These are phyloP conservation scores for Drosophila melanosoma DNA, from an alignment of 2,888 invertebrate genomes.

Conservation along the genomic window DNA sequence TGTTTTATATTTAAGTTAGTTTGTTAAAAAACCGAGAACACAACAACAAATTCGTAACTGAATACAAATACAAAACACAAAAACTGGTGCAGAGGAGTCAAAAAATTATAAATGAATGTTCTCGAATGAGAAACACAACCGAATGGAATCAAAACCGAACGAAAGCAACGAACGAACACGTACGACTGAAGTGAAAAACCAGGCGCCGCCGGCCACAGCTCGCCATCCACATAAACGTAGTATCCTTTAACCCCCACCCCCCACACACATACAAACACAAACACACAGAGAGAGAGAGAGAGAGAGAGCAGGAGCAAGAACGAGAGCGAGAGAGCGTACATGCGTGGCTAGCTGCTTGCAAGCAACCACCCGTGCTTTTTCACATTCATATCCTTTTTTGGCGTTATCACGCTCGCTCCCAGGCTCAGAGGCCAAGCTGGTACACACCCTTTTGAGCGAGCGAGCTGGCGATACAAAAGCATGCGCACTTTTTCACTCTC, in stretches of 20 bases:
- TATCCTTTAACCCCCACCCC: slow-evolving; percentile 53
- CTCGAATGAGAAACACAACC: slow-evolving; percentile 82
- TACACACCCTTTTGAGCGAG: slow-evolving; percentile 69
- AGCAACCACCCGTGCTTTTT: slow-evolving; percentile 49
- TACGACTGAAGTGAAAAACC: slow-evolving; percentile 76
- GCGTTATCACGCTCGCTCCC: slow-evolving; percentile 41
- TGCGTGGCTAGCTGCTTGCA: slow-evolving; percentile 1
- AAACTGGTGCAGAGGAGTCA: slow-evolving; percentile 84
- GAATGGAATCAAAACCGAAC: slow-evolving; percentile 84
- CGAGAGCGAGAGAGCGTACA: slow-evolving; percentile 11
- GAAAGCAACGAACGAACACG: slow-evolving; percentile 85
- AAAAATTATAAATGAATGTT: slow-evolving; percentile 84
- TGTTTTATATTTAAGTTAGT: slow-evolving; percentile 36
- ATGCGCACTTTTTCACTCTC: slow-evolving; percentile 6
- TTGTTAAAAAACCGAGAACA: slow-evolving; percentile 81
- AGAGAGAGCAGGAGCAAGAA: slow-evolving; percentile 15
- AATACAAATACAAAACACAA: slow-evolving; percentile 75
- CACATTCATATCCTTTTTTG: slow-evolving; percentile 27
- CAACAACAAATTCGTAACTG: slow-evolving; percentile 82
- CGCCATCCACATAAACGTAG: slow-evolving; percentile 28
- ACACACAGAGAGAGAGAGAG: slow-evolving; percentile 3
- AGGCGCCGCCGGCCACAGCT: slow-evolving; percentile 44
- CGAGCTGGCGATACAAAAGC: slow-evolving; percentile 29
- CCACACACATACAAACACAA: slow-evolving; percentile 2
- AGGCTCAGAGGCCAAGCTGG: slow-evolving; percentile 36